Conservation (phyloP, 2,797 vertebrate genomes). For the Taenioides sp. region DNA sequence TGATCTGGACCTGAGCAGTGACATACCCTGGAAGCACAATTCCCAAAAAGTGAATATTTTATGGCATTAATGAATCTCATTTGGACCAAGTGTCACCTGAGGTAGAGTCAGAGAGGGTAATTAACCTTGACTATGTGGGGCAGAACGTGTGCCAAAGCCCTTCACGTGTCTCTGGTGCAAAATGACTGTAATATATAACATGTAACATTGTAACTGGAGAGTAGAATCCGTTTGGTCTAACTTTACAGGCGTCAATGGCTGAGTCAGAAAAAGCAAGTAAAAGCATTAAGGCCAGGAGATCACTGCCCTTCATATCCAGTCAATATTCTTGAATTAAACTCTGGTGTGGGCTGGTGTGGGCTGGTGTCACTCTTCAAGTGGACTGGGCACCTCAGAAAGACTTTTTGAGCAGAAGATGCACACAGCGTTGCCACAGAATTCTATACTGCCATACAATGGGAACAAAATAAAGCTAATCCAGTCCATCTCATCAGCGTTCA, state of each 20-base stretch:
- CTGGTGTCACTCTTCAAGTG: constrained; percentile 22
- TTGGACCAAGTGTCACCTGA: constrained; percentile 30
- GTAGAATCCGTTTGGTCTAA: not conserved
- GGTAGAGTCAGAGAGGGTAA: constrained; percentile 28
- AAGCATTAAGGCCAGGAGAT: constrained; percentile 11
- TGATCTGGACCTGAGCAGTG: not conserved
- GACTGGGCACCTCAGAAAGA: constrained; percentile 4
- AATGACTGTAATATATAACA: too few relatives aligned
- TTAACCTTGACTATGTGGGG: constrained; percentile 32
- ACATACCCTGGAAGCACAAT: constrained; percentile 19
- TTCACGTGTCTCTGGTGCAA: not conserved
- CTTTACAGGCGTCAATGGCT: not conserved
- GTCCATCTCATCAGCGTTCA: not conserved
- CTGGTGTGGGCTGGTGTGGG: not conserved
- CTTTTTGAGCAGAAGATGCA: constrained; percentile 6
- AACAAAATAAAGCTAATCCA: not conserved
- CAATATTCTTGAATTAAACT: constrained; percentile 7
- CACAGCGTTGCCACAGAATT: too few relatives aligned
- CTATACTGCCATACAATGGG: not conserved
- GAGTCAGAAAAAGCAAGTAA: not conserved
- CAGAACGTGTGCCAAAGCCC: constrained; percentile 6
- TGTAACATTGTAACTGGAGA: not conserved
- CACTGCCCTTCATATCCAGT: not conserved
- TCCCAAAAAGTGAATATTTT: constrained; percentile 46
- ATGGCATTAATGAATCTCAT: constrained; percentile 43